phyloP scores from a whole-genome alignment of 2,888 invertebrate species.

The Brachypalpus laphriformis region DNA sequence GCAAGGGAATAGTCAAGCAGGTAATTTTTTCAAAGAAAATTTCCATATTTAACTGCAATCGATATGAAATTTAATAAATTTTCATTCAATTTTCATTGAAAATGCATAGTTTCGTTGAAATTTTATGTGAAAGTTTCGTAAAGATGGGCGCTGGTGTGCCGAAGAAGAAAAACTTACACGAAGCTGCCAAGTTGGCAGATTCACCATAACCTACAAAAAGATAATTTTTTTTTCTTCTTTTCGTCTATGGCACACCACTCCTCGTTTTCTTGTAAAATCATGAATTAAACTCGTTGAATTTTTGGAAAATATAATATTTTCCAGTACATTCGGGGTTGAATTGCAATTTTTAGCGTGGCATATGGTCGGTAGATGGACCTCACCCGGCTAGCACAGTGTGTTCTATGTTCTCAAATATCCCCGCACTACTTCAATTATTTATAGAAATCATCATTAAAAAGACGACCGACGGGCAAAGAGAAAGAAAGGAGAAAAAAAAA shows the following conservation, averaged over 20 bases:
- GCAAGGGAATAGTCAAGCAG: conserved; percentile 82
- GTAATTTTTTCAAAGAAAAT: conserved; percentile 76
- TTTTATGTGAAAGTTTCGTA: conserved; percentile 41
- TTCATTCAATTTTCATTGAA: conserved; percentile 27
- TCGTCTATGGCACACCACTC: conserved; percentile 38
- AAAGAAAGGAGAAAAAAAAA: neutral
- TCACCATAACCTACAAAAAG: conserved; percentile 75
- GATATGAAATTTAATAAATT: conserved; percentile 60
- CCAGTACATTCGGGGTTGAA: neutral
- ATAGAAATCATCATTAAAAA: conserved; percentile 59
- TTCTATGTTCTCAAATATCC: conserved; percentile 29
- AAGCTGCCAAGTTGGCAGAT: conserved; percentile 82
- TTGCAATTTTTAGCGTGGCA: conserved; percentile 17
- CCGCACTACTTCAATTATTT: conserved; percentile 62
- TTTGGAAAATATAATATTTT: neutral
- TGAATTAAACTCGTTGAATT: conserved; percentile 38
- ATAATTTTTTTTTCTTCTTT: conserved; percentile 27
- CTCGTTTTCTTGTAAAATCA: conserved; percentile 33
- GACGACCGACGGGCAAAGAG: neutral
- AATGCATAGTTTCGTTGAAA: conserved; percentile 49
- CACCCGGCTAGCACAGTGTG: conserved; percentile 39
- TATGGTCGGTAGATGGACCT: conserved; percentile 22
- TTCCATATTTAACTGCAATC: conserved; percentile 18
- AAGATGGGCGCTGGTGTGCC: conserved; percentile 75
- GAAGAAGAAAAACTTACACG: conserved; percentile 79